Percentiles rank a stretch among this genome's conserved stretches.
phyloP scores from a whole-genome alignment of 1,140 invertebrate genomes.

The Ectropis grisescens region DNA sequence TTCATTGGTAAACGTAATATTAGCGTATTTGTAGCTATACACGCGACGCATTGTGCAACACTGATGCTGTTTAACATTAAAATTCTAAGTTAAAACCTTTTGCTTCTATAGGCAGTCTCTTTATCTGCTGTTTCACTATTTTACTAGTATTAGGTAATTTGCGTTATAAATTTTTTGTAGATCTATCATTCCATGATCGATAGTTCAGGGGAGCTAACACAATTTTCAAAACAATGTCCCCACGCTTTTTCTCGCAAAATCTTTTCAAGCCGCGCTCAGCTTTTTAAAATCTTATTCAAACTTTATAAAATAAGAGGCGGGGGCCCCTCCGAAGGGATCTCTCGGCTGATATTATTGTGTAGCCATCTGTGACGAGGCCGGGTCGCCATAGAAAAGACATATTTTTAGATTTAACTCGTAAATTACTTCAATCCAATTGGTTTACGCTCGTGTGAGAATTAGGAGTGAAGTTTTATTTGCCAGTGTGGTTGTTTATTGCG shows the following conservation, averaged over 20 bases:
- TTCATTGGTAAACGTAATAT: no score
- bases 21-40: no score
- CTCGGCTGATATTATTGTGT: conserved; percentile 47
- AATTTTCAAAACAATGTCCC: conserved; percentile 20
- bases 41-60: no score
- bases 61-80: no score
- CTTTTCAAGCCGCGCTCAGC: conserved; percentile 28
- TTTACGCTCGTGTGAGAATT: conserved; percentile 62
- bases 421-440: conserved; percentile 61
- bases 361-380: conserved; percentile 55
- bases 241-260: conserved; percentile 11
- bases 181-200: no score
- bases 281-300: conserved; percentile 67
- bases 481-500: conserved; percentile 40
- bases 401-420: conserved; percentile 67
- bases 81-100: no score
- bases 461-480: conserved; percentile 45
- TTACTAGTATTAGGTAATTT: no score
- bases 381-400: conserved; percentile 53
- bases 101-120: no score
- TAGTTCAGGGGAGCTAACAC: no score
- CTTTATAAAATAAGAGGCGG: conserved; percentile 53
- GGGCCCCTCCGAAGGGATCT: conserved; percentile 40
- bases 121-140: no score
- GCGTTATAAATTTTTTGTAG: no score